These are phyloP conservation scores for Herpetotheres cachinnans DNA, from an alignment of 2,113 vertebrate genomes.

Conservation along the genomic window DNA sequence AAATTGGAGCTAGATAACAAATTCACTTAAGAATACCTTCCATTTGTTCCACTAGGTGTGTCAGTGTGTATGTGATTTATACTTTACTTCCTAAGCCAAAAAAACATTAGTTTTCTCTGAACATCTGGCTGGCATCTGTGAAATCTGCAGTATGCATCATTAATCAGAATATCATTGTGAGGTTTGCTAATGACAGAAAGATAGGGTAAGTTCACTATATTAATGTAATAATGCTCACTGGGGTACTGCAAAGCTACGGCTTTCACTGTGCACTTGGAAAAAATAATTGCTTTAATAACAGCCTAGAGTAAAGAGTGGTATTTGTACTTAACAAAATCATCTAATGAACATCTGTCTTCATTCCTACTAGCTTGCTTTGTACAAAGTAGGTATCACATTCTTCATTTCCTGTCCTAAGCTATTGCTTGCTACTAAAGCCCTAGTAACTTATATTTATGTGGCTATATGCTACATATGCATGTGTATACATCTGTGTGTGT, in stretches of 20 bases:
- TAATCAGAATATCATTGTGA: slow-evolving; percentile 68
- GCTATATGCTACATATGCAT: neutral
- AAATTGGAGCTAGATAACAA: slow-evolving; percentile 7
- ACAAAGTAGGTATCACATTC: neutral
- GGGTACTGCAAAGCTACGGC: neutral
- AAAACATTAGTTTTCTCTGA: slow-evolving; percentile 39
- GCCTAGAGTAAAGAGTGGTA: neutral
- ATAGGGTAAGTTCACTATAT: slow-evolving; percentile 35
- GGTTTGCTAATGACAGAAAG: slow-evolving; percentile 34
- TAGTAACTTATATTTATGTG: neutral
- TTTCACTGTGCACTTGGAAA: neutral
- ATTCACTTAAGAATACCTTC: slow-evolving; percentile 21
- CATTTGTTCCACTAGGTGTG: slow-evolving; percentile 59
- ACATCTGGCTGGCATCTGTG: slow-evolving; percentile 71
- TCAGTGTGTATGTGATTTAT: slow-evolving; percentile 55
- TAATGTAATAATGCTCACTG: slow-evolving; percentile 18
- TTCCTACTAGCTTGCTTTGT: neutral
- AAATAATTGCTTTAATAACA: slow-evolving; percentile 27
- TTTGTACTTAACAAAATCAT: slow-evolving; percentile 4
- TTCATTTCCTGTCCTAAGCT: neutral
- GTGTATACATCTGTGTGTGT: rapidly evolving
- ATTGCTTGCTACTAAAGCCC: neutral
- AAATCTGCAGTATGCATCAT: slow-evolving; percentile 42
- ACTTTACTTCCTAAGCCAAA: slow-evolving; percentile 49
- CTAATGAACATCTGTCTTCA: slow-evolving; percentile 10